Base-by-base conservation (phyloP, 2,888 invertebrate genomes). In the Muscina levida region DNA sequence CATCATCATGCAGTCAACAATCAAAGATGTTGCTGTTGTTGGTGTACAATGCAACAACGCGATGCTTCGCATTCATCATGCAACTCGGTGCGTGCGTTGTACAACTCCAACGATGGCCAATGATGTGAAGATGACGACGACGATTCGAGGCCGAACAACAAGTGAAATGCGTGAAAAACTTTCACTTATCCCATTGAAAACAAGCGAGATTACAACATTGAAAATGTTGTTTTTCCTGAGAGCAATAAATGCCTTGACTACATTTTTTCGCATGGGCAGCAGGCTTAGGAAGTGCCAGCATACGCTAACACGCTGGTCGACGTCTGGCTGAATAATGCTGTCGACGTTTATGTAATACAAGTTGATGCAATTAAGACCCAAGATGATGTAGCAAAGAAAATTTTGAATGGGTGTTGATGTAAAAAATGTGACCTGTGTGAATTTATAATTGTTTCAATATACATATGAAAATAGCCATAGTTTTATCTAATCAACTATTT, bases 101-200 rank as follows among this genome's bases (percentile, higher is more conserved):
- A 59, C 5, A 17, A 19, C 31, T 42, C n/a, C 1, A 17, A 44
- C 44, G 26, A 44, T 53, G 51, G 46, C 8, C 22, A 46, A 24
- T 59, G 72, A 72, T 53, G 68, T 44, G 39, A 24, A 53, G 46
- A 10, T n/a, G 51, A 39, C 62, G 37, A 15, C 57, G 15, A 31
- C 72, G 46, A 48, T 19, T 59, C 39, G 59, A 8, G 57, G 48
- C 57, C 71, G 68, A 48, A 66, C 8, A 70, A 48, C 72, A 76
- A 80, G 72, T 79, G 72, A 76, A 76, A 74, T 65, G 56, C 13
- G 56, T 68, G 46, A 68, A 65, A 71, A 80, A 80, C 80, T 80
- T 80, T 80, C 80, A 80, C 80, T 80, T 80, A 57, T 19, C 56
- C 57, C 46, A 66, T 48, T 65, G 62, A 42, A 72, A 71, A 65